Evolutionary conservation across 2,797 vertebrate genomes (phyloP).

Genomic region (Taeniopygia guttata): DNA sequence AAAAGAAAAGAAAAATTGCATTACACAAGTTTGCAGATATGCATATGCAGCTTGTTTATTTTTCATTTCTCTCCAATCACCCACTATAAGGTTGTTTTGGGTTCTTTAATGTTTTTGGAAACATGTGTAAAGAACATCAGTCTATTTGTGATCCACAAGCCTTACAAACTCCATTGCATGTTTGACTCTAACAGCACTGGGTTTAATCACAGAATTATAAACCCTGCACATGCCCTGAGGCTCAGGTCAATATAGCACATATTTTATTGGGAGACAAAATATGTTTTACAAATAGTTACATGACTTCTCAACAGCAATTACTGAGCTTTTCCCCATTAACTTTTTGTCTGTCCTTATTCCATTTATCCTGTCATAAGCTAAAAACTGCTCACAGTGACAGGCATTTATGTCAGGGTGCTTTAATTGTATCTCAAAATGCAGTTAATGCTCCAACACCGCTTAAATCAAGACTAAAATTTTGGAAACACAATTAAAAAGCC

Average conservation of each 20-base stretch:
- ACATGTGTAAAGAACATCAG: background rate
- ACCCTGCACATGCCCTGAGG: background rate
- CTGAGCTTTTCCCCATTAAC: slow-evolving; percentile 10
- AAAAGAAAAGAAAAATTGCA: background rate
- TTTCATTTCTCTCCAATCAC: background rate
- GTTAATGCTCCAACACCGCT: background rate
- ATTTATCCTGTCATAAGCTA: slow-evolving; percentile 7
- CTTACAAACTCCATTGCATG: background rate
- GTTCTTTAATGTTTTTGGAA: background rate
- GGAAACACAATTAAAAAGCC: slow-evolving; percentile 42
- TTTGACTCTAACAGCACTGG: background rate
- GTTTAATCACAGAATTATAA: slow-evolving; percentile 5
- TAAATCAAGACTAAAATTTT: slow-evolving; percentile 27
- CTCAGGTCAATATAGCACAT: slow-evolving; percentile 14
- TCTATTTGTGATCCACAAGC: background rate
- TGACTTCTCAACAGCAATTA: slow-evolving; percentile 52
- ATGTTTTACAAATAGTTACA: slow-evolving; percentile 61
- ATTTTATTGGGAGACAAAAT: slow-evolving; percentile 30
- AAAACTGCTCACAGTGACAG: background rate
- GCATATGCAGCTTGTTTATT: background rate
- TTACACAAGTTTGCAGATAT: background rate
- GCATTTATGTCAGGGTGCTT: background rate
- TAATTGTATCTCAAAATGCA: slow-evolving; percentile 32
- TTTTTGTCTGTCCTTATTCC: background rate
- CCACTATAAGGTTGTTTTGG: background rate